phyloP scores from a whole-genome alignment of 1,140 invertebrate species.

The Drosophila pseudoananassae region DNA sequence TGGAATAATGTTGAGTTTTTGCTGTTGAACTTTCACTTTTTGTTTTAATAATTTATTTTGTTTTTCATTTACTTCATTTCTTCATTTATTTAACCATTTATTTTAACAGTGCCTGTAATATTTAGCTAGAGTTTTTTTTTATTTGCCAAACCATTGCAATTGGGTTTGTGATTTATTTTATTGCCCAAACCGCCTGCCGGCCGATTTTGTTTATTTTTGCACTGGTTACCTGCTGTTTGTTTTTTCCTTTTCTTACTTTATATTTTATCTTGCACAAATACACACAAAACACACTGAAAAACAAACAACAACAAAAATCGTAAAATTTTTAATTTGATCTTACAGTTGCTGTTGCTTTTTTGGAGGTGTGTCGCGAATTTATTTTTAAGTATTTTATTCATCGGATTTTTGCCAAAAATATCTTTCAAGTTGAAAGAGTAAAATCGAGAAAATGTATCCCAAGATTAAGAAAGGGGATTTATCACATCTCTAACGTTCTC shows the following conservation, averaged over 20 bases:
- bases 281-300: slow-evolving; percentile 9
- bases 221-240: slow-evolving; percentile 25
- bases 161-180: slow-evolving; percentile 29
- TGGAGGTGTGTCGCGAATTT: slow-evolving; percentile 26
- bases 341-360: slow-evolving; percentile 6
- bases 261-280: slow-evolving; percentile 27
- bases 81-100: not conserved
- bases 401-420: not conserved
- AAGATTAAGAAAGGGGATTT: not conserved
- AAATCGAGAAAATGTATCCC: not conserved
- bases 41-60: not conserved
- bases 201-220: slow-evolving; percentile 25
- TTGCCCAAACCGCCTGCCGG: slow-evolving; percentile 1
- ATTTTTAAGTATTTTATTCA: slow-evolving; percentile 15
- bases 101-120: not conserved
- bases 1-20: slow-evolving; percentile 10
- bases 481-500: not conserved
- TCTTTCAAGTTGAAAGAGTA: not conserved
- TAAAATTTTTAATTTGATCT: slow-evolving; percentile 14
- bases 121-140: not conserved
- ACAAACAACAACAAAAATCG: not conserved
- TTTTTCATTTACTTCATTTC: not conserved
- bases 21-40: slow-evolving; percentile 9
- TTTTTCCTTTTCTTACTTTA: not conserved
- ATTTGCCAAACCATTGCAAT: slow-evolving; percentile 4